phyloP scores from a whole-genome alignment of 2,797 vertebrate genomes.

The Argya squamiceps region DNA sequence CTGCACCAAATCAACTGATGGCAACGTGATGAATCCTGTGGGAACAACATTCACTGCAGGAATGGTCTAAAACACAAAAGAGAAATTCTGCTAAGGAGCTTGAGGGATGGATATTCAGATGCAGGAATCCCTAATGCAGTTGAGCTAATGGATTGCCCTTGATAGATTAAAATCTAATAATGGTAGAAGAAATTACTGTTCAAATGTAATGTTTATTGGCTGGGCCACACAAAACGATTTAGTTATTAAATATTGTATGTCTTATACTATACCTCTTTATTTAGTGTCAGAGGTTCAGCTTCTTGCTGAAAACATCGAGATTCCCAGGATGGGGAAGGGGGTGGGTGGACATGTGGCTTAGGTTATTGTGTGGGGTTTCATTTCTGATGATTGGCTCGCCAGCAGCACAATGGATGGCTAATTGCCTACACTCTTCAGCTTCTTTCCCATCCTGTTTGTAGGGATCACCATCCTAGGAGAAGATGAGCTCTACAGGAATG shows the following conservation, averaged over 20 bases:
- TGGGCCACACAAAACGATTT: conserved; percentile 78
- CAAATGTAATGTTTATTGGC: conserved; percentile 79
- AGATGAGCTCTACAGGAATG: background rate
- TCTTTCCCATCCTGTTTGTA: background rate
- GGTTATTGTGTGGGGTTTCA: background rate
- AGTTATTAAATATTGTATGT: conserved; percentile 82
- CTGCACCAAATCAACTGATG: conserved; percentile 63
- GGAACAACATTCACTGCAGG: conserved; percentile 69
- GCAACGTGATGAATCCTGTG: conserved; percentile 65
- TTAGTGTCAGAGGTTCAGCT: conserved; percentile 55
- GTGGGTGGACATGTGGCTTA: background rate
- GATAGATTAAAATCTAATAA: conserved; percentile 78
- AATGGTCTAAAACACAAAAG: conserved; percentile 75
- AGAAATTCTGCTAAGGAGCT: conserved; percentile 82
- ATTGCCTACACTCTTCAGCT: background rate
- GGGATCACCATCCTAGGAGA: background rate
- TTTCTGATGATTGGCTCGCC: background rate
- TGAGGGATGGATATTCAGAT: conserved; percentile 95
- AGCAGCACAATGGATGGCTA: background rate
- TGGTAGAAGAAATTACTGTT: conserved; percentile 74
- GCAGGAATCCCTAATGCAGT: conserved; percentile 81
- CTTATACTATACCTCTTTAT: conserved; percentile 79
- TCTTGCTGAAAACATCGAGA: background rate
- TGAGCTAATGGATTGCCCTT: conserved; percentile 97
- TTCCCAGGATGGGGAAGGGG: background rate